Conservation (phyloP, 1,140 invertebrate genomes). For the Ceratitis capitata region DNA sequence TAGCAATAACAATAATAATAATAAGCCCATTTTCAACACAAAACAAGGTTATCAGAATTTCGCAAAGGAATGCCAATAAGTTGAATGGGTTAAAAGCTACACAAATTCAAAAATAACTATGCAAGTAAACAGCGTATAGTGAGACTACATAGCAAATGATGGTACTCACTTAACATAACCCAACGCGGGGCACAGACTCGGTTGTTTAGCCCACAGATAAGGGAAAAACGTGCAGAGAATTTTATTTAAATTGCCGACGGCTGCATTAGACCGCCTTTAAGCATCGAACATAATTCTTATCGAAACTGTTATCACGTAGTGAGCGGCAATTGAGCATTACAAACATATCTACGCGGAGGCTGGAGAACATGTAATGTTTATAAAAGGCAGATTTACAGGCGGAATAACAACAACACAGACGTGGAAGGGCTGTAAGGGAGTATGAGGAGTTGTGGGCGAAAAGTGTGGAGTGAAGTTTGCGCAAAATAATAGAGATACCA, state of each 20-base stretch:
- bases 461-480: too few relatives aligned
- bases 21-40: background rate
- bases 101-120: background rate
- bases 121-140: background rate
- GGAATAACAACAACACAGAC: background rate
- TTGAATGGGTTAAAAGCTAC: background rate
- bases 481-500: too few relatives aligned
- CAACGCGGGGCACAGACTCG: background rate
- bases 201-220: background rate
- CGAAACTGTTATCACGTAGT: conserved; percentile 13
- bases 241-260: background rate
- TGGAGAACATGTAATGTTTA: background rate
- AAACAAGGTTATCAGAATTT: background rate
- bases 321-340: background rate
- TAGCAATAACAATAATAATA: background rate
- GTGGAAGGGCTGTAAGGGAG: background rate
- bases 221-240: conserved; percentile 19
- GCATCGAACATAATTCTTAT: conserved; percentile 20
- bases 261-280: background rate
- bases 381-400: background rate
- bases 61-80: background rate
- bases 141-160: background rate
- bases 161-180: background rate
- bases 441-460: too few relatives aligned
- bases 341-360: too few relatives aligned